phyloP scores from a whole-genome alignment of 2,113 vertebrate species.

The Phasianus colchicus region DNA sequence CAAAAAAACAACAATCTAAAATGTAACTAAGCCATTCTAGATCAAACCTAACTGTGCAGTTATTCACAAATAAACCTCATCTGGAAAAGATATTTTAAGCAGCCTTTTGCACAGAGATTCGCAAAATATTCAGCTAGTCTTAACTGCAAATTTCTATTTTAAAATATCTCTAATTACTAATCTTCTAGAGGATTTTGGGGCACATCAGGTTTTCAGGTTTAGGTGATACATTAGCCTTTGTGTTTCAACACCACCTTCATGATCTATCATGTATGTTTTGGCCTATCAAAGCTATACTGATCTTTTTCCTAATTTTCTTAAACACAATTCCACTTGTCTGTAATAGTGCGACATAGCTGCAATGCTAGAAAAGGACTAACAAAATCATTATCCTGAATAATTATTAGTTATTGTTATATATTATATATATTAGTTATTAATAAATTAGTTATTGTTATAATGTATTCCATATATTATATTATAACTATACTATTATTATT shows the following conservation, averaged over 20 bases:
- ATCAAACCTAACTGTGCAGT: background rate
- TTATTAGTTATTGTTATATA: too few species aligned
- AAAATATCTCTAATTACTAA: background rate
- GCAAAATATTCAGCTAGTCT: background rate
- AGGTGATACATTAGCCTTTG: background rate
- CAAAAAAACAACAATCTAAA: background rate
- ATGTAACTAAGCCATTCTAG: background rate
- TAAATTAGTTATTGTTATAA: too few species aligned
- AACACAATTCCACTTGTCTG: background rate
- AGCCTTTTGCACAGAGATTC: background rate
- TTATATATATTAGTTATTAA: too few species aligned
- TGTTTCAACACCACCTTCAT: background rate
- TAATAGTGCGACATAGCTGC: background rate
- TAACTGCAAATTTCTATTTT: background rate
- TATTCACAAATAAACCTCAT: background rate
- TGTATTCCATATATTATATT: too few species aligned
- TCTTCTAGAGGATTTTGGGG: background rate
- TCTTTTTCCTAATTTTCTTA: background rate
- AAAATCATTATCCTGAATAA: background rate
- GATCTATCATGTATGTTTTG: background rate
- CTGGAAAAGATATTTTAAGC: background rate
- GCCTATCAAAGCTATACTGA: background rate
- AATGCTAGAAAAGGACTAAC: background rate
- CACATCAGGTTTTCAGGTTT: background rate
- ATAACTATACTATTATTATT: too few species aligned